Percentiles rank a stretch among this genome's conserved stretches.
Conservation (phyloP, 2,797 vertebrate species). For the Choloepus didactylus region DNA sequence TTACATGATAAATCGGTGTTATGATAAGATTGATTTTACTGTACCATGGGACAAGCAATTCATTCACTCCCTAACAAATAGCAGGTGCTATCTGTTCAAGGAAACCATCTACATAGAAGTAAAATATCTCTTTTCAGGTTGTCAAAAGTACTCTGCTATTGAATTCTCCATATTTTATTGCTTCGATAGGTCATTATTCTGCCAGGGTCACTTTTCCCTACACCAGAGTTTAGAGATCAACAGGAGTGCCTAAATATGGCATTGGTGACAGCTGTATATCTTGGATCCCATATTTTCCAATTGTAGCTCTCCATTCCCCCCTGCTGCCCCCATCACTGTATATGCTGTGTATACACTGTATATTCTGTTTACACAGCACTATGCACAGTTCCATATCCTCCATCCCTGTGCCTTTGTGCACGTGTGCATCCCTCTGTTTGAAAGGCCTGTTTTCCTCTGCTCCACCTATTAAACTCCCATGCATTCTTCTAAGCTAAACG, state of each 20-base stretch:
- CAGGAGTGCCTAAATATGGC: neutral
- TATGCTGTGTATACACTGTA: too few relatives aligned
- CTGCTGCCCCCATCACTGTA: neutral
- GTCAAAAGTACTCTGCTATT: neutral
- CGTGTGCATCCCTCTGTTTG: neutral
- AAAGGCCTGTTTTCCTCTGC: neutral
- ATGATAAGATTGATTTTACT: conserved; percentile 67
- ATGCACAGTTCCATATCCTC: accelerated
- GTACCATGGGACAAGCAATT: conserved; percentile 58
- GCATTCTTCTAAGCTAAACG: neutral
- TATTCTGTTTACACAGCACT: accelerated
- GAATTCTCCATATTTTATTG: conserved; percentile 64
- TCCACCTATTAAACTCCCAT: accelerated
- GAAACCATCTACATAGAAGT: conserved; percentile 82
- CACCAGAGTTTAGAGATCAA: neutral
- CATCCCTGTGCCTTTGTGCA: neutral
- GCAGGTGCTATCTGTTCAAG: conserved; percentile 76
- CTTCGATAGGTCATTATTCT: conserved; percentile 49
- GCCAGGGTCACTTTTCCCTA: conserved; percentile 20
- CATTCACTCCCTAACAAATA: conserved; percentile 87
- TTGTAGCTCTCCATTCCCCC: neutral
- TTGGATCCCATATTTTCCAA: neutral
- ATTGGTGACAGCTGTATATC: neutral
- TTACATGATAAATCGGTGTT: conserved; percentile 54
- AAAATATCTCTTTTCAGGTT: conserved; percentile 63